These are phyloP conservation scores for Masnerella sp. DNA, from an alignment of 2,888 invertebrate species.

Conservation along the genomic window DNA sequence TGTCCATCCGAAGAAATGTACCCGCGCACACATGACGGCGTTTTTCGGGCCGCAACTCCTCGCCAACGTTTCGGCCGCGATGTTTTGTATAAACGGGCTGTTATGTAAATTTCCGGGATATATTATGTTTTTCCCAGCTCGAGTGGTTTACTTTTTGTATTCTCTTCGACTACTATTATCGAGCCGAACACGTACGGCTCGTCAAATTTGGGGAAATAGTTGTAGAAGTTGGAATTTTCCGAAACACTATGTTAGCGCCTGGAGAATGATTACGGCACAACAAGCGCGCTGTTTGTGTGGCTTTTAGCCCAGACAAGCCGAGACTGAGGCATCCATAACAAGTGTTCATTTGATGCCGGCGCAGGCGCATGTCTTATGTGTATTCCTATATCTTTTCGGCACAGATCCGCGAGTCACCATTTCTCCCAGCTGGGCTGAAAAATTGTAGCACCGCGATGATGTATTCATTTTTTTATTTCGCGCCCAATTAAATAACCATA, in stretches of 20 bases:
- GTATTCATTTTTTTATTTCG: conserved; percentile 63
- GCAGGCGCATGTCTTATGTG: conserved; percentile 63
- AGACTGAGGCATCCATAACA: conserved; percentile 73
- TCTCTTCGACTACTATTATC: too few species aligned
- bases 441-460: too few species aligned
- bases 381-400: conserved; percentile 56
- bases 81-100: too few species aligned
- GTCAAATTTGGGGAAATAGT: too few species aligned
- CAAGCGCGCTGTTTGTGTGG: conserved; percentile 65
- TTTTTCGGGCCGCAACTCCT: neutral
- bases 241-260: too few species aligned
- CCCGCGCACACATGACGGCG: conserved; percentile 29
- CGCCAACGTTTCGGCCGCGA: too few species aligned
- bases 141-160: too few species aligned
- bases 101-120: too few species aligned
- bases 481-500: too few species aligned
- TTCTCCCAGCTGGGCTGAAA: conserved; percentile 30
- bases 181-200: too few species aligned
- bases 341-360: conserved; percentile 64
- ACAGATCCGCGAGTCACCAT: conserved; percentile 44
- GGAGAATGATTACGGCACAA: conserved; percentile 23
- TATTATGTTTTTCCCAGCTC: too few species aligned
- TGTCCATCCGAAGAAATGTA: conserved; percentile 14
- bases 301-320: conserved; percentile 75
- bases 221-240: too few species aligned